Base-by-base conservation (phyloP, 2,888 invertebrate species). In the Apocheima hispidaria region DNA sequence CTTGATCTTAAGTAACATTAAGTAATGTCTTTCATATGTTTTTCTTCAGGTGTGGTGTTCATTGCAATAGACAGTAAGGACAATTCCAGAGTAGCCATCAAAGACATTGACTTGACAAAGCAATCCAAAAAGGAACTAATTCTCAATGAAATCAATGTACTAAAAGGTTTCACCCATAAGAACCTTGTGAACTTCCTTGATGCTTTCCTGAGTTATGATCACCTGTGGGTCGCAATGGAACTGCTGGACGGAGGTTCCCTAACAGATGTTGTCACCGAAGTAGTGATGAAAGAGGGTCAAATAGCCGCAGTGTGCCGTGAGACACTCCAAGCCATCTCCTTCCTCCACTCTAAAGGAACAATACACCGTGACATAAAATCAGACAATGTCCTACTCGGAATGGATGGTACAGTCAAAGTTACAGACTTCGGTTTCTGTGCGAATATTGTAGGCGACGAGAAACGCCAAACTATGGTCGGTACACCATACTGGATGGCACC, bases 401-500 rank as follows among this genome's bases (percentile, higher is more conserved):
- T 98, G 97, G 96, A 98, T 75, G 98, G 98, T 1, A 94, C 95
- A 0, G 97, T 98, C 0, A 98, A 98, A 93, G 97, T 98, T 0
- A 98, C 98, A 0, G 99, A 99, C 88, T 99, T 99, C 88, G 99
- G 99, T 7, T 99, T 99, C 90, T 99, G 99, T 89, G 99, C 99
- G 2, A 99, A 99, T 82, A 97, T 99, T 55, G 95, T 96, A 40
- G 98, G 97, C 0, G 98, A 98, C 73, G 97, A 98, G 78, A 99
- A 99, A 83, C 93, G 98, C n/a, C 97, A 97, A 81, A 99, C 99
- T 0, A 98, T 99, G 97, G 98, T 98, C 0, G 98, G 99, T n/a
- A 99, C 99, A 0, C 98, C 98, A 0, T 99, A 98, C 79, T 98
- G 98, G 99, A 99, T 99, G 99, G 98, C 99, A 0, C 99, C 99